phyloP scores from a whole-genome alignment of 2,113 vertebrate species.

The Sceloporus undulatus region DNA sequence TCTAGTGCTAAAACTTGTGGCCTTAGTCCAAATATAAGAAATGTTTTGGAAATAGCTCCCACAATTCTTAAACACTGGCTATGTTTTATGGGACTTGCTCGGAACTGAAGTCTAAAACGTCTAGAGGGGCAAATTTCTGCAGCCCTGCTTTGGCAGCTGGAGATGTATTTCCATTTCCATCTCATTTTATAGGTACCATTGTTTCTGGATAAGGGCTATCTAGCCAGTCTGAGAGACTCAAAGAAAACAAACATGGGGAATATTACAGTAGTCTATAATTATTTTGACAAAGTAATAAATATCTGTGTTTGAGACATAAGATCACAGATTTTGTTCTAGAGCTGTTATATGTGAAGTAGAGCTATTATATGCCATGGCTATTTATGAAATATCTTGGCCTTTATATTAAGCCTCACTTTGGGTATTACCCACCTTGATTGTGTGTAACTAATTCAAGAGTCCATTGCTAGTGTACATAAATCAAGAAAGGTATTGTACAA shows the following conservation, averaged over 20 bases:
- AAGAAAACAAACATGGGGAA: not conserved
- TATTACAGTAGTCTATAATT: not conserved
- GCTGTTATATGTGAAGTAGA: conserved; percentile 18
- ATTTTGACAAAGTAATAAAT: not conserved
- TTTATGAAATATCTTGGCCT: conserved; percentile 56
- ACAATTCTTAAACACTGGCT: too few species aligned
- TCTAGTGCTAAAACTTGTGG: too few species aligned
- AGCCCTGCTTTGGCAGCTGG: not conserved
- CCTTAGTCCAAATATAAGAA: too few species aligned
- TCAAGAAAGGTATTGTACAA: conserved; percentile 39
- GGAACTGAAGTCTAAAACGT: too few species aligned
- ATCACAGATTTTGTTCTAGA: not conserved
- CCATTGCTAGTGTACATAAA: conserved; percentile 49
- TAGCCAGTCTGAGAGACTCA: not conserved
- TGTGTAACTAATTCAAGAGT: conserved; percentile 64
- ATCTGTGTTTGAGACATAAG: not conserved
- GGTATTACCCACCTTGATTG: conserved; percentile 67
- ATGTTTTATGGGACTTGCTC: too few species aligned
- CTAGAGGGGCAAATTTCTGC: too few species aligned
- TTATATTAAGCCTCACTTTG: conserved; percentile 61
- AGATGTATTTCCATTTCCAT: not conserved
- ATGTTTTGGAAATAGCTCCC: too few species aligned
- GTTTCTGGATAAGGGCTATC: not conserved
- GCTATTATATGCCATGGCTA: conserved; percentile 44
- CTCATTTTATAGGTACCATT: not conserved